Conservation (phyloP, 2,797 vertebrate genomes). For the Pampus argenteus region DNA sequence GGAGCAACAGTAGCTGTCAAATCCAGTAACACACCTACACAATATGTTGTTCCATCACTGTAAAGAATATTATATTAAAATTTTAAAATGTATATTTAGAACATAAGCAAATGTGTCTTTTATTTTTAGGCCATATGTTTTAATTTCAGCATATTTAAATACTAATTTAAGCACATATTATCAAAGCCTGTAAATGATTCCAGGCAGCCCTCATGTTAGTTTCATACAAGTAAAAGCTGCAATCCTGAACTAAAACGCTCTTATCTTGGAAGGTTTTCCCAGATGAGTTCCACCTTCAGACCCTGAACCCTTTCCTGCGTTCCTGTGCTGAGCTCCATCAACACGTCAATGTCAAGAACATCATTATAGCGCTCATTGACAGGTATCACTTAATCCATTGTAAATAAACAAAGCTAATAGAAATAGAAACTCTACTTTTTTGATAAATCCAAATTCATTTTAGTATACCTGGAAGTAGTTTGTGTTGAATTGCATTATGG, state of each 20-base stretch:
- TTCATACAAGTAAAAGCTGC: neutral
- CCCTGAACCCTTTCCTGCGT: conserved; percentile 96
- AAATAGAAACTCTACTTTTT: too few relatives aligned
- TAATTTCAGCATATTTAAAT: too few relatives aligned
- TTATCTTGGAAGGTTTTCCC: conserved; percentile 91
- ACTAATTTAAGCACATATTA: too few relatives aligned
- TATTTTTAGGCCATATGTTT: too few relatives aligned
- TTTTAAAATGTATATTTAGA: too few relatives aligned
- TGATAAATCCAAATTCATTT: too few relatives aligned
- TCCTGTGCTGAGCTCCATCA: conserved; percentile 98
- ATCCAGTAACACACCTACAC: too few relatives aligned
- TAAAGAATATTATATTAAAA: too few relatives aligned
- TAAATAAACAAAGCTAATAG: neutral
- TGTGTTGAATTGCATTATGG: neutral
- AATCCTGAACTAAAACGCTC: neutral
- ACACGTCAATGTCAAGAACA: conserved; percentile 99
- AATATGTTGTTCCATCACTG: too few relatives aligned
- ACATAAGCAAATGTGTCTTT: too few relatives aligned
- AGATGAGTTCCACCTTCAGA: conserved; percentile 99
- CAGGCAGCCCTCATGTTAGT: neutral
- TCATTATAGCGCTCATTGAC: conserved; percentile 99
- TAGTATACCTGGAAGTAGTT: too few relatives aligned
- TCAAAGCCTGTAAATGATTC: neutral
- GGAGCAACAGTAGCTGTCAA: too few relatives aligned
- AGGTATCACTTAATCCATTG: conserved; percentile 80